Percentiles rank a stretch among this genome's conserved stretches.
phyloP scores from a whole-genome alignment of 2,797 vertebrate species.

The Myripristis murdjan region DNA sequence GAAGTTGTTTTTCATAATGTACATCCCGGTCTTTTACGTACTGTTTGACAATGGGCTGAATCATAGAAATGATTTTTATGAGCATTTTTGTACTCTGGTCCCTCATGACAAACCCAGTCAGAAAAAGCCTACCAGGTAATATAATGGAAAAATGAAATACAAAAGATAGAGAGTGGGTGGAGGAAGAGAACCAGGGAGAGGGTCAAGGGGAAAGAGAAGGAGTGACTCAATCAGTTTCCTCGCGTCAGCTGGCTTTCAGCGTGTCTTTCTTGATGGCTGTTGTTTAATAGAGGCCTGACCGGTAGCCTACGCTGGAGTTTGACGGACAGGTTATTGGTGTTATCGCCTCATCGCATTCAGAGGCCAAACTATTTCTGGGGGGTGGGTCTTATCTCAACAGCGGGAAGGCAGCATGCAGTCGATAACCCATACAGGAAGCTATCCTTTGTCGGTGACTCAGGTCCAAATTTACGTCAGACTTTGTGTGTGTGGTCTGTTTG shows the following conservation, averaged over 20 bases:
- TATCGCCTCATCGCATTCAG: constrained; percentile 46
- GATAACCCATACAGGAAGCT: constrained; percentile 45
- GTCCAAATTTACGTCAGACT: constrained; percentile 46
- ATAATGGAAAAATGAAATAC: constrained; percentile 31
- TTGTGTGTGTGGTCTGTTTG: constrained; percentile 13
- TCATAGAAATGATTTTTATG: constrained; percentile 38
- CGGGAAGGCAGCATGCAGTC: constrained; percentile 31
- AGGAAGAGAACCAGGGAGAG: constrained; percentile 9
- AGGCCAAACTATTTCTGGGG: constrained; percentile 41
- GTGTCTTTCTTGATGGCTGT: constrained; percentile 33
- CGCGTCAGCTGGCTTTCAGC: constrained; percentile 34
- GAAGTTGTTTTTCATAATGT: constrained; percentile 12
- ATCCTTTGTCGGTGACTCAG: constrained; percentile 45
- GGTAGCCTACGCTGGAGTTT: constrained; percentile 31
- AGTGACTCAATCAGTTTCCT: constrained; percentile 41
- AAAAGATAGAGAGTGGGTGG: constrained; percentile 10
- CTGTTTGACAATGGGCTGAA: constrained; percentile 26
- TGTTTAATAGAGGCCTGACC: constrained; percentile 36
- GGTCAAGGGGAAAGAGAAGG: constrained; percentile 10
- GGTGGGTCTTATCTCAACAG: constrained; percentile 57
- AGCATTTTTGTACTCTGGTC: constrained; percentile 12
- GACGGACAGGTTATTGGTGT: constrained; percentile 39
- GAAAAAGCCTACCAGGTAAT: constrained; percentile 23
- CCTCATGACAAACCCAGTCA: constrained; percentile 11
- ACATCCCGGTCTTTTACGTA: not conserved